Percentiles rank a stretch among this genome's conserved stretches.
These are phyloP conservation scores for Hypomecis punctinalis DNA, from an alignment of 2,888 invertebrate genomes.

Conservation along the genomic window DNA sequence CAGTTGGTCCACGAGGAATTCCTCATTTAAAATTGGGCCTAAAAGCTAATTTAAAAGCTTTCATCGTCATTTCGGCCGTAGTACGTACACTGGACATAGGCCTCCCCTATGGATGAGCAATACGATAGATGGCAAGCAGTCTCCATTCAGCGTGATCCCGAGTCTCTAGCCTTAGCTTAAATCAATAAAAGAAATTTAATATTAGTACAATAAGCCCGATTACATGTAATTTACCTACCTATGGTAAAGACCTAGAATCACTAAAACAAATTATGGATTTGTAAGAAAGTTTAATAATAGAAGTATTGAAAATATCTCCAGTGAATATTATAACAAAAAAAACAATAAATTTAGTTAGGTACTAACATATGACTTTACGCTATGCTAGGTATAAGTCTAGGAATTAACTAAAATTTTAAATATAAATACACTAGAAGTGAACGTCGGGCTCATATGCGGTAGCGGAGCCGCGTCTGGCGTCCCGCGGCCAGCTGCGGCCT, in stretches of 20 bases:
- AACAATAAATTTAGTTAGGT: slow-evolving; percentile 84
- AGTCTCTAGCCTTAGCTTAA: too few species aligned
- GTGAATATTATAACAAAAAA: slow-evolving; percentile 79
- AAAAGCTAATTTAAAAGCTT: too few species aligned
- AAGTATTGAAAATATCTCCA: slow-evolving; percentile 85
- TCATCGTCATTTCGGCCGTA: too few species aligned
- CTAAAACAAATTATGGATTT: slow-evolving; percentile 60
- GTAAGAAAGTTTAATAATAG: slow-evolving; percentile 84
- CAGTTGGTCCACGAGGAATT: too few species aligned
- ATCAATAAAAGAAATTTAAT: too few species aligned
- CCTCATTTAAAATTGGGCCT: too few species aligned
- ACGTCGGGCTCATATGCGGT: slow-evolving; percentile 44
- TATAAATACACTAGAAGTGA: slow-evolving; percentile 84
- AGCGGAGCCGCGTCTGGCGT: slow-evolving; percentile 6
- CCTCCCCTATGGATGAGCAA: too few species aligned
- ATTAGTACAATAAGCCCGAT: too few species aligned
- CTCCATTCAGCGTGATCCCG: too few species aligned
- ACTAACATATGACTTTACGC: slow-evolving; percentile 78
- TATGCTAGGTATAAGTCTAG: slow-evolving; percentile 83
- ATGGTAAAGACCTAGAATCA: not conserved
- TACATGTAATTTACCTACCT: too few species aligned
- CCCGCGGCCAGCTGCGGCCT: slow-evolving; percentile 21
- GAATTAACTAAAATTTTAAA: slow-evolving; percentile 82
- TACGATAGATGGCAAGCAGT: too few species aligned
- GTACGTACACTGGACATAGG: too few species aligned